Percentiles rank a stretch among this genome's conserved stretches.
Conservation (phyloP, 1,140 invertebrate genomes). For the Acyrthosiphon pisum region DNA sequence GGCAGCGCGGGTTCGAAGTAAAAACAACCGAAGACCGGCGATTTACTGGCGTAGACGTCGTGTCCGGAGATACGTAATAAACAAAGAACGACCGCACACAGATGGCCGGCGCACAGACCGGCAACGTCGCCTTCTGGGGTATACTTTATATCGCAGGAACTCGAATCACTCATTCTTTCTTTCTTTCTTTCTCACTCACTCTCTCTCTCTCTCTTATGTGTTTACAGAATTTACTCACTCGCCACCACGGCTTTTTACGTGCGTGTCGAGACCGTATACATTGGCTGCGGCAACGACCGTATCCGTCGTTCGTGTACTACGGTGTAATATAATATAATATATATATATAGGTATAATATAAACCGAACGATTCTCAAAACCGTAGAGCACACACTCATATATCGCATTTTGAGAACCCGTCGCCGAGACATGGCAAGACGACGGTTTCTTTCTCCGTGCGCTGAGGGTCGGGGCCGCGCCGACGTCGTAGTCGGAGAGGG, state of each 20-base stretch:
- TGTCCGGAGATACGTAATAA: conserved; percentile 32
- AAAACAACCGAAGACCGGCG: not conserved
- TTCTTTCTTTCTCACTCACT: too few species aligned
- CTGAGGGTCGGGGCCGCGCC: conserved; percentile 16
- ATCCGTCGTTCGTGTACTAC: not conserved
- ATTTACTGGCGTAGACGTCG: not conserved
- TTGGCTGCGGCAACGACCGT: not conserved
- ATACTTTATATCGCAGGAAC: not conserved
- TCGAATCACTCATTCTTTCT: not conserved
- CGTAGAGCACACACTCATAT: not conserved
- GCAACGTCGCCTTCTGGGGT: conserved; percentile 33
- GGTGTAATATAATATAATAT: not conserved
- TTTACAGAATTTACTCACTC: not conserved
- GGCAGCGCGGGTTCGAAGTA: not conserved
- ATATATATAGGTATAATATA: not conserved
- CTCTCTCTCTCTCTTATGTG: not conserved
- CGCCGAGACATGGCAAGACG: not conserved
- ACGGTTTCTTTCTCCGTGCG: conserved; percentile 39
- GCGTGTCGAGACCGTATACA: conserved; percentile 24
- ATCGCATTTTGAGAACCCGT: conserved; percentile 31
- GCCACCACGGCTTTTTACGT: not conserved
- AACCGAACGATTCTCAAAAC: conserved; percentile 5
- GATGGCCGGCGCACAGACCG: conserved; percentile 42
- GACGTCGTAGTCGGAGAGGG: conserved; percentile 20
- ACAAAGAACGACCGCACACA: conserved; percentile 54